Conservation (phyloP, 30 jellyfish, hydroid and myxozoan genomes). For the Cassiopea andromeda region DNA sequence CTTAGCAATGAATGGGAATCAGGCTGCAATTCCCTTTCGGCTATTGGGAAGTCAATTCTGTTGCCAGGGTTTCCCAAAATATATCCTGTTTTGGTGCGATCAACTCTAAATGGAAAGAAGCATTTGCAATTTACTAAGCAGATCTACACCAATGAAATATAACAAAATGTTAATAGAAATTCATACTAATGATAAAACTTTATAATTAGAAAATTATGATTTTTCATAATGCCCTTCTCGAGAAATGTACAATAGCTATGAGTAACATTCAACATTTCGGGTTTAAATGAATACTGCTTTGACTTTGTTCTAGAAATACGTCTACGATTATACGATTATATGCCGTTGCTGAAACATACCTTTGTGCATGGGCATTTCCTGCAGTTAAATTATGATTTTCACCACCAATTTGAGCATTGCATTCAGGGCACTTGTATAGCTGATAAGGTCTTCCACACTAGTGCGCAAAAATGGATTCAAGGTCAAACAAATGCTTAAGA, state of each 20-base stretch:
- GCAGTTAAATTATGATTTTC: constrained; percentile 17
- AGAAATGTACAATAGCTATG: too few species aligned
- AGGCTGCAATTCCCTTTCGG: constrained; percentile 58
- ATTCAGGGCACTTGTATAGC: constrained; percentile 46
- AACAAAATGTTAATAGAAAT: too few species aligned
- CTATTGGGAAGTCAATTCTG: constrained; percentile 39
- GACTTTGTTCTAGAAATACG: too few species aligned
- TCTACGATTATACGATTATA: too few species aligned
- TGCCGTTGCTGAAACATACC: background rate
- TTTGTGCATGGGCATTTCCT: constrained; percentile 27
- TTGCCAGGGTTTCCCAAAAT: constrained; percentile 48
- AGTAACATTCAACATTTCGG: too few species aligned
- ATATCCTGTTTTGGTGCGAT: constrained; percentile 70
- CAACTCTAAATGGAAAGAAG: constrained; percentile 10
- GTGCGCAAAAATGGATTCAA: background rate
- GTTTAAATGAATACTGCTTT: too few species aligned
- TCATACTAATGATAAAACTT: too few species aligned
- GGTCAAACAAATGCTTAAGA: background rate
- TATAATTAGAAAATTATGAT: too few species aligned
- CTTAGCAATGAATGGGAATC: constrained; percentile 52
- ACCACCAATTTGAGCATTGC: constrained; percentile 68
- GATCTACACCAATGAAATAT: background rate
- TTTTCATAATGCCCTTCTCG: too few species aligned
- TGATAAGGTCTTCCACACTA: constrained; percentile 65
- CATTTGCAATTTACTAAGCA: background rate